phyloP scores from a whole-genome alignment of 2,797 vertebrate species.

The Chromobotia macracanthus region DNA sequence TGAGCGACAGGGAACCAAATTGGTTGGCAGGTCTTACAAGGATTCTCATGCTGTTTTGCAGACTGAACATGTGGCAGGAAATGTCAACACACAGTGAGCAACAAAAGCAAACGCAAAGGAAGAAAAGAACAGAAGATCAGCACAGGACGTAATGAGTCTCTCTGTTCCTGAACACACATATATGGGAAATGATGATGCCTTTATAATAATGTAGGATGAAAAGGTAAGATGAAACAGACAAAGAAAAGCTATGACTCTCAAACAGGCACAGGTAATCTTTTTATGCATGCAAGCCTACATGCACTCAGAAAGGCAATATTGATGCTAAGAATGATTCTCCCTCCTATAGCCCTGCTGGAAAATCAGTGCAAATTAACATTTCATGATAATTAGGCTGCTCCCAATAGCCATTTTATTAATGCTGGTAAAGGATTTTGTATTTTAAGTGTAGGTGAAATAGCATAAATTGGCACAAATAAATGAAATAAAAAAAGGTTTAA shows the following conservation, averaged over 20 bases:
- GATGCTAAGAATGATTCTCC: background rate
- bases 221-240: slow-evolving; percentile 42
- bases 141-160: slow-evolving; percentile 10
- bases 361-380: no score
- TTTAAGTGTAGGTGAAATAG: background rate
- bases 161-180: slow-evolving; percentile 2
- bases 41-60: slow-evolving; percentile 26
- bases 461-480: background rate
- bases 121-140: slow-evolving; percentile 8
- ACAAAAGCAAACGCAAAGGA: slow-evolving; percentile 5
- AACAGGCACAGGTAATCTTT: background rate
- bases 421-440: background rate
- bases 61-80: background rate
- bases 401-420: background rate
- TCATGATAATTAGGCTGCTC: background rate
- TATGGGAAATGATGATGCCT: slow-evolving; percentile 30
- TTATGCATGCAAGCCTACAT: slow-evolving; percentile 10
- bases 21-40: slow-evolving; percentile 37
- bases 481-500: no score
- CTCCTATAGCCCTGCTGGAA: background rate
- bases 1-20: slow-evolving; percentile 59
- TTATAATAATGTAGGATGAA: slow-evolving; percentile 22
- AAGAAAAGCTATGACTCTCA: background rate
- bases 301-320: slow-evolving; percentile 1
- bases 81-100: slow-evolving; percentile 8